Conservation (phyloP, 2,113 vertebrate species). For the Bujurquina vittata region DNA sequence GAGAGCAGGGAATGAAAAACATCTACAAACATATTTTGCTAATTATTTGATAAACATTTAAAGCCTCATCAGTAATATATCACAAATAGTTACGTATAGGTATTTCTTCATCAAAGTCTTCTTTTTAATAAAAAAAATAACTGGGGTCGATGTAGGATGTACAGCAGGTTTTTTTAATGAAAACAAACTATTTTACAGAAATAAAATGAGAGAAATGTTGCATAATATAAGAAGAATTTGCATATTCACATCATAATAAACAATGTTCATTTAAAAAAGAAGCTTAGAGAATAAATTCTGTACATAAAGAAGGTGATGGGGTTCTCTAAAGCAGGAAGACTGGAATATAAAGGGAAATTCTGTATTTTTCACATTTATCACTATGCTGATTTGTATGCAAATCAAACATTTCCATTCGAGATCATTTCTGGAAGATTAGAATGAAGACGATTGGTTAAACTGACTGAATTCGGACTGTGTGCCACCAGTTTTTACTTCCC, state of each 20-base stretch:
- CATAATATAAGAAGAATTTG: conserved; percentile 29
- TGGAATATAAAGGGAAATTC: background rate
- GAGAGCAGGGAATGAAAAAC: background rate
- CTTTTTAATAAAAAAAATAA: background rate
- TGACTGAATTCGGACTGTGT: background rate
- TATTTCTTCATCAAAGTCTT: background rate
- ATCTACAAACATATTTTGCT: background rate
- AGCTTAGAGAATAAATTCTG: conserved; percentile 48
- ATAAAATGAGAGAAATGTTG: conserved; percentile 25
- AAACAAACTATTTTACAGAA: conserved; percentile 47
- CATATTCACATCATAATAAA: conserved; percentile 42
- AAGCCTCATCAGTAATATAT: background rate
- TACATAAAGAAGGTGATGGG: conserved; percentile 26
- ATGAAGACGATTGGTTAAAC: background rate
- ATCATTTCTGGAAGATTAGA: background rate
- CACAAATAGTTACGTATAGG: background rate
- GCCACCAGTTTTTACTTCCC: background rate
- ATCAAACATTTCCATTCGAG: background rate
- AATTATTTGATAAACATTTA: background rate
- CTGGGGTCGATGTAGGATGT: background rate
- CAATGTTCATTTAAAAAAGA: conserved; percentile 18
- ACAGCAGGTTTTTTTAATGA: conserved; percentile 39
- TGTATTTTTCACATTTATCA: background rate
- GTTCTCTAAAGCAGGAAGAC: conserved; percentile 16
- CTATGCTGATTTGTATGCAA: background rate